phyloP scores from a whole-genome alignment of 2,797 vertebrate genomes.

The Chelon labrosus region DNA sequence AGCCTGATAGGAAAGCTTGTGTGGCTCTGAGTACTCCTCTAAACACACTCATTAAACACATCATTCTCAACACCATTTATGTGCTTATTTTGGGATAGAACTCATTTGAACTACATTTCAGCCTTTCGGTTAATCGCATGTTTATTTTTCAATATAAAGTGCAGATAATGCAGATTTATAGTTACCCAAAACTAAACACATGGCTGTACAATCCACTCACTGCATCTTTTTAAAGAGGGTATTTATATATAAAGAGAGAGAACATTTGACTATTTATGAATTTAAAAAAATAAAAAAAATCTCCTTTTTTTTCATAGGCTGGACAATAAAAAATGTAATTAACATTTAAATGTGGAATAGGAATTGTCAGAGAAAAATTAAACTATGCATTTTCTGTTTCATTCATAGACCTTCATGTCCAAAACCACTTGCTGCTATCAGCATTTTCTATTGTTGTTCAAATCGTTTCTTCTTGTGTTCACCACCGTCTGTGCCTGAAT shows the following conservation, averaged over 20 bases:
- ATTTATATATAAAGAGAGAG: slow-evolving; percentile 7
- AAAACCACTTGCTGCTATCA: slow-evolving; percentile 49
- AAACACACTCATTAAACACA: slow-evolving; percentile 40
- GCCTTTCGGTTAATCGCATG: slow-evolving; percentile 27
- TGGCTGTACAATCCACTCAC: slow-evolving; percentile 22
- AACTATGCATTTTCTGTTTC: slow-evolving; percentile 47
- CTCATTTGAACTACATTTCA: slow-evolving; percentile 35
- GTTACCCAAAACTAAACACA: slow-evolving; percentile 38
- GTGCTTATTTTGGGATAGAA: slow-evolving; percentile 47
- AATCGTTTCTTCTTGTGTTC: background rate
- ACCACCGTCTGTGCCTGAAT: slow-evolving; percentile 5
- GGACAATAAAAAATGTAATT: slow-evolving; percentile 55
- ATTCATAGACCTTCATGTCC: slow-evolving; percentile 36
- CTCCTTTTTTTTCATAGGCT: slow-evolving; percentile 54
- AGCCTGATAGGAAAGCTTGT: slow-evolving; percentile 40
- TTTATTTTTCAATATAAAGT: slow-evolving; percentile 16
- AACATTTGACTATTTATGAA: slow-evolving; percentile 79
- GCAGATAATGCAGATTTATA: slow-evolving; percentile 30
- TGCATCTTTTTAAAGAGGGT: slow-evolving; percentile 27
- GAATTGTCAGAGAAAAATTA: slow-evolving; percentile 25
- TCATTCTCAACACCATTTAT: slow-evolving; percentile 16
- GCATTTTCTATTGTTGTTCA: slow-evolving; percentile 26
- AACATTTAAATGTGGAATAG: slow-evolving; percentile 60
- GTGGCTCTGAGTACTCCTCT: slow-evolving; percentile 47
- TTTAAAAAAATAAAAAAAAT: slow-evolving; percentile 57